Conservation (phyloP, 2,797 vertebrate genomes). For the Otolemur crassicaudatus region DNA sequence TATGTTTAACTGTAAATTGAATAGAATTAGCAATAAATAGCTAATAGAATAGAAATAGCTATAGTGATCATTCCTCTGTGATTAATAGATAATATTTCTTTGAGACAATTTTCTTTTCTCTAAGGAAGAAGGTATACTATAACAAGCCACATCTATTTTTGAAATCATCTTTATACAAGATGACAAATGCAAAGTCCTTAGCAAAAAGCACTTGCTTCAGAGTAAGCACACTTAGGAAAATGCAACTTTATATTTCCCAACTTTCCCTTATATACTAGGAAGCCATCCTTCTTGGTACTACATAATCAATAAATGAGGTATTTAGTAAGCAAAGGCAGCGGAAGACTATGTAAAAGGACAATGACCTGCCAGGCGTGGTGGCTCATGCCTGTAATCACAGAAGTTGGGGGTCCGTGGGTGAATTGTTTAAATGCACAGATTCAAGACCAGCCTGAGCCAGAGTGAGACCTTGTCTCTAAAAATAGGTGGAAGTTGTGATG, state of each 20-base stretch:
- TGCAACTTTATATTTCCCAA: not conserved
- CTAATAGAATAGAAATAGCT: too few species aligned
- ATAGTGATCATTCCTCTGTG: not conserved
- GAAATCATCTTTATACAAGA: not conserved
- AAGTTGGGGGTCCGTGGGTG: too few species aligned
- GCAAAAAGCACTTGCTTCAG: not conserved
- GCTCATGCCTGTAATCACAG: too few species aligned
- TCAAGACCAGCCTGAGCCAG: too few species aligned
- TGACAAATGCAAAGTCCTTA: not conserved
- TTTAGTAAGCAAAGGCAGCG: not conserved
- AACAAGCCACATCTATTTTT: not conserved
- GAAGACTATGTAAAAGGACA: not conserved
- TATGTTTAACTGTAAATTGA: not conserved
- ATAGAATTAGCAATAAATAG: not conserved
- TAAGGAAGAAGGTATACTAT: not conserved
- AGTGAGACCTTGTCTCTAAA: too few species aligned
- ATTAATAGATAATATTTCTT: not conserved
- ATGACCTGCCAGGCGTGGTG: not conserved
- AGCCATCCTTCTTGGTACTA: not conserved
- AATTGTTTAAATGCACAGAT: too few species aligned
- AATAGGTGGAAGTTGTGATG: too few species aligned
- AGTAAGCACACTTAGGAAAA: not conserved
- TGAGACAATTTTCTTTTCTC: not conserved
- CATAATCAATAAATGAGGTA: not conserved
- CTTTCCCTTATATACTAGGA: not conserved